Base-by-base conservation (phyloP, 2,888 invertebrate genomes). In the Erynnis tages region DNA sequence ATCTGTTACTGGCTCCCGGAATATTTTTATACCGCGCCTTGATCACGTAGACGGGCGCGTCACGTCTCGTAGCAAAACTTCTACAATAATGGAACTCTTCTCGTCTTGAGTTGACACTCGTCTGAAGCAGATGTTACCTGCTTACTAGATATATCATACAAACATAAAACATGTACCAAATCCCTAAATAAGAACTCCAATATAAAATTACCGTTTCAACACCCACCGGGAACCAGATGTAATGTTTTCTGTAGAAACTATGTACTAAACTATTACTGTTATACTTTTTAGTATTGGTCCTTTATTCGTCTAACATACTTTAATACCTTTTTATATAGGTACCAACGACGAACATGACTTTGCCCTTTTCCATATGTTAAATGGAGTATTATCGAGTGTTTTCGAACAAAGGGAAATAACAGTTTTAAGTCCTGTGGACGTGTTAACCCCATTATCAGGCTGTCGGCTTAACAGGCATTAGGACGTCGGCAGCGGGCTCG, bases 391-490 rank as follows among this genome's bases (percentile, higher is more conserved):
- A 48, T 40, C 48, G 16, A 23, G 23, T 48, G 38, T 40, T 48
- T 54, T 55, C 55, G 55, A 59, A 57, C 55, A 58, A 59, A 57
- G 58, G 58, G 58, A 59, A 27, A 57, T 30, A 54, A 34, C 65
- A 74, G 75, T 82, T 83, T 82, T 77, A 84, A 84, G 78, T 77
- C 75, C 67, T 59, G 69, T 58, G 68, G 77, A 82, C 82, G 73
- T 70, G 82, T 75, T 84, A 84, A 83, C 80, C 84, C 88, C 73
- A 80, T 84, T 87, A 87, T 85, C 84, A 74, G 74, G 69, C 65
- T 64, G 60, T 52, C 63, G 76, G 79, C 77, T 86, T 83, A 85
- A 62, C 70, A 58, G 61, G 57, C 63, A 71, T 61, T 82, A 83
- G 84, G 77, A 80, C 59, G 71, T 62, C 66, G 79, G 79, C 83